A percentile compares a stretch with the other conserved stretches of the same genome.
Evolutionary conservation across 1,140 invertebrate species (phyloP).

Genomic region (Scaptodrosophila lebanonensis): DNA sequence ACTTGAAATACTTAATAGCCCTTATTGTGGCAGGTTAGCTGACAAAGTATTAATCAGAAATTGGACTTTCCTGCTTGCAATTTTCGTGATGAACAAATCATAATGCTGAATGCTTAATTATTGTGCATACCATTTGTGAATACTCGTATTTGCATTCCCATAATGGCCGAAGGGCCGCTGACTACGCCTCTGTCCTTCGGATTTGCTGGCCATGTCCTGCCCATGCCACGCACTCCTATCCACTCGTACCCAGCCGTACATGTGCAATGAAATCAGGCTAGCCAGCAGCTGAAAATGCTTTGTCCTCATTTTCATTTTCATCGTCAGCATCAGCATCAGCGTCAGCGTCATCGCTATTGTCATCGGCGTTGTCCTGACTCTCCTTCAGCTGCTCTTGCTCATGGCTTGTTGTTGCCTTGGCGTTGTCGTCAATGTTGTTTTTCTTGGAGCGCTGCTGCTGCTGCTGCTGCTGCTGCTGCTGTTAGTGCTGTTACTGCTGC

Average conservation of each 20-base stretch:
- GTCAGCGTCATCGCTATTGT: background rate
- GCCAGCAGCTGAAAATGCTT: slow-evolving; percentile 31
- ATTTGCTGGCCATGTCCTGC: slow-evolving; percentile 23
- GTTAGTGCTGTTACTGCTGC: background rate
- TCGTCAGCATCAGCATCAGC: background rate
- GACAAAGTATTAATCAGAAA: too few species aligned
- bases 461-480: background rate
- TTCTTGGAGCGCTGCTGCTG: slow-evolving; percentile 9
- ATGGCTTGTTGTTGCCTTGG: slow-evolving; percentile 8
- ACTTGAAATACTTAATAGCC: too few species aligned
- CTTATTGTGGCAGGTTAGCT: too few species aligned
- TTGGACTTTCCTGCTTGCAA: too few species aligned
- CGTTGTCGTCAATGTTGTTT: slow-evolving; percentile 28
- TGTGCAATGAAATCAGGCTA: slow-evolving; percentile 29
- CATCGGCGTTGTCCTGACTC: background rate
- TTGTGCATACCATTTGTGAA: too few species aligned
- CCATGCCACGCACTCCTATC: slow-evolving; percentile 27
- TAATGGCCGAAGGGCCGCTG: too few species aligned
- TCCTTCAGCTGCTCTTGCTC: slow-evolving; percentile 6
- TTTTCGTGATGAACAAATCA: too few species aligned
- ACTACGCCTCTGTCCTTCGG: too few species aligned
- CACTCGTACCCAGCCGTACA: background rate
- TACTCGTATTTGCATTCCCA: too few species aligned
- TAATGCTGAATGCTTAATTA: too few species aligned
- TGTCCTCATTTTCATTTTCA: slow-evolving; percentile 24